phyloP scores from a whole-genome alignment of 2,888 invertebrate species.

The Vandiemenella viatica region DNA sequence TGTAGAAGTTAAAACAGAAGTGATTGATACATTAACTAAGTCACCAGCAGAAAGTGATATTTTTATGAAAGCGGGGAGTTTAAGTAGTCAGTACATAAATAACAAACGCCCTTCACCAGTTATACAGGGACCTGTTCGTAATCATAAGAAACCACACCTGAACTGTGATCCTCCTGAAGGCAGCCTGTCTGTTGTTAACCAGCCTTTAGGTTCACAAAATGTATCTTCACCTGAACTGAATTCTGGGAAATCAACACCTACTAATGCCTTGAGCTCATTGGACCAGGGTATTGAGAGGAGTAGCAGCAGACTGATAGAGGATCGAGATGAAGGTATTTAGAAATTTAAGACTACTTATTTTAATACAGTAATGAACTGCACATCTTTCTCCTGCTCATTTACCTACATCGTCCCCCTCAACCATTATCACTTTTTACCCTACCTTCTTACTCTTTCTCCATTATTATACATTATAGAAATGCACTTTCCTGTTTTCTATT shows the following conservation, averaged over 20 bases:
- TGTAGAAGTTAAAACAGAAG: slow-evolving; percentile 20
- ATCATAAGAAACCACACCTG: slow-evolving; percentile 26
- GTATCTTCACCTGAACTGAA: slow-evolving; percentile 13
- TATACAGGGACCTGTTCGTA: slow-evolving; percentile 33
- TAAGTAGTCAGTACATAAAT: neutral
- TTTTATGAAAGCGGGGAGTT: neutral
- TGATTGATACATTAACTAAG: slow-evolving; percentile 17
- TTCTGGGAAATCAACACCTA: slow-evolving; percentile 10
- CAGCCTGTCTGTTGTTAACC: slow-evolving; percentile 10
- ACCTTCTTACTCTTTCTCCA: too few species aligned
- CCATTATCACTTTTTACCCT: too few species aligned
- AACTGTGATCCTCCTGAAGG: neutral
- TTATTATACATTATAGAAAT: too few species aligned
- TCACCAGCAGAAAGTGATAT: slow-evolving; percentile 7
- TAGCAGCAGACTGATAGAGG: slow-evolving; percentile 1
- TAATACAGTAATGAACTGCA: too few species aligned
- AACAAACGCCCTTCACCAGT: slow-evolving; percentile 36
- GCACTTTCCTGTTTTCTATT: too few species aligned
- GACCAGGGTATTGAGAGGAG: slow-evolving; percentile 1
- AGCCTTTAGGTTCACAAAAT: slow-evolving; percentile 11
- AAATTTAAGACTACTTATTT: neutral
- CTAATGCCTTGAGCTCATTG: neutral
- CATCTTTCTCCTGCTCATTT: too few species aligned
- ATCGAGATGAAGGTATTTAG: slow-evolving; percentile 8
- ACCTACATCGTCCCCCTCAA: too few species aligned